phyloP scores from a whole-genome alignment of 2,113 vertebrate species.

The Calypte anna region DNA sequence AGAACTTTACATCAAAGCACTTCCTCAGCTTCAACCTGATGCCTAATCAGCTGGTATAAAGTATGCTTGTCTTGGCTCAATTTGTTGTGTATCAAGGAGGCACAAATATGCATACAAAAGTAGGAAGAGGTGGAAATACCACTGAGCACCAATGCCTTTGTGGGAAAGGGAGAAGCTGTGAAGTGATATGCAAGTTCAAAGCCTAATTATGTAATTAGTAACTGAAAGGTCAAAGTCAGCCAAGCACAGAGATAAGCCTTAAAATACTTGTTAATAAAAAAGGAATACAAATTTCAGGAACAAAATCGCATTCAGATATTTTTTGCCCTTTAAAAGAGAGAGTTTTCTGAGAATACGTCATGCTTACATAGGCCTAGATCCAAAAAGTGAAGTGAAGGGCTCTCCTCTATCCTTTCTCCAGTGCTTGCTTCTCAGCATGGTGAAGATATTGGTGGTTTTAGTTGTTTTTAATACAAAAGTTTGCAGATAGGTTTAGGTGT shows the following conservation, averaged over 20 bases:
- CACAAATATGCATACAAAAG: slow-evolving; percentile 66
- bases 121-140: slow-evolving; percentile 77
- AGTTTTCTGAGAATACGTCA: slow-evolving; percentile 11
- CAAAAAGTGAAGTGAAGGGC: background rate
- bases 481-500: background rate
- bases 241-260: slow-evolving; percentile 60
- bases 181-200: slow-evolving; percentile 60
- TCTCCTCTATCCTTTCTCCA: background rate
- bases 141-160: slow-evolving; percentile 40
- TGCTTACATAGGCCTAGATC: background rate
- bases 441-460: background rate
- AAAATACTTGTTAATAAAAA: slow-evolving; percentile 40
- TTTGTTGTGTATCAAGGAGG: slow-evolving; percentile 4
- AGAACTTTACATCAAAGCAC: slow-evolving; percentile 29
- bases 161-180: slow-evolving; percentile 62
- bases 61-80: slow-evolving; percentile 66
- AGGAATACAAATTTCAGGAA: slow-evolving; percentile 42
- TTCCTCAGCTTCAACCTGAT: slow-evolving; percentile 43
- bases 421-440: background rate
- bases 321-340: slow-evolving; percentile 19
- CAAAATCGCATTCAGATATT: background rate
- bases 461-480: background rate
- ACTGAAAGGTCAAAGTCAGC: slow-evolving; percentile 67
- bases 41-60: slow-evolving; percentile 60
- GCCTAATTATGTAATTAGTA: slow-evolving; percentile 57